Evolutionary conservation across 1,140 invertebrate species (phyloP), one percentile per base, ranked within the genome.

Genomic region (Psilanteris sp.): DNA sequence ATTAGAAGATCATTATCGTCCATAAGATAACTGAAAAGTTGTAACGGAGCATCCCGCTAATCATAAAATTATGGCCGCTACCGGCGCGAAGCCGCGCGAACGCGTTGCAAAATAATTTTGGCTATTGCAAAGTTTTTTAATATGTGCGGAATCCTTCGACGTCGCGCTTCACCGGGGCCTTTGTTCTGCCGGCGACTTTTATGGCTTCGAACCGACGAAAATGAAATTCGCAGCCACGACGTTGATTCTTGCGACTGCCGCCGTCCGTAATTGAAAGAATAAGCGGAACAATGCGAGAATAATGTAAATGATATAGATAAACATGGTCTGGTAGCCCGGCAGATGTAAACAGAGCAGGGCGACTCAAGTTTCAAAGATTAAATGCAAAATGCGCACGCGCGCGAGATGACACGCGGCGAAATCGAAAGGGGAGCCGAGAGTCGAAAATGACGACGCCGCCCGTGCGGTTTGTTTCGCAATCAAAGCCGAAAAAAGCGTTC

Each of bases 281-380:
- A 66, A 54, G 27, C 44, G 26, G 14, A 67, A 67, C 54, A 74
- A 74, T 37, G 61, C 31, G 15, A 55, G 64, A 57, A 67, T 68
- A 62, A 68, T 62, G 43, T 67, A 75, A 67, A 61, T 67, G 71
- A 66, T 74, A 67, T 67, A 62, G 71, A 75, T 61, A 75, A 62
- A 75, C 62, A 67, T 67, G 61, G 37, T 50, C 9, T 36, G 24
- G 24, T 61, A 50, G 48, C 32, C 34, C 50, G 15, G 14, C 32
- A 14, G 27, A 50, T 48, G 48, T 39, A 72, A 62, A 72, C 50
- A 55, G 46, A 46, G 37, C 54, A 71, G 14, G 7, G n/a, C 15
- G 34, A 55, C 43, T 61, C 14, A 27, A 73, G 26, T 55, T 50
- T 37, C 43, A 29, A 61, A 61, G 6, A 61, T 61, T 59, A 52